These are phyloP conservation scores for Drosophila peninsularis DNA, from an alignment of 2,888 invertebrate genomes.

Conservation along the genomic window DNA sequence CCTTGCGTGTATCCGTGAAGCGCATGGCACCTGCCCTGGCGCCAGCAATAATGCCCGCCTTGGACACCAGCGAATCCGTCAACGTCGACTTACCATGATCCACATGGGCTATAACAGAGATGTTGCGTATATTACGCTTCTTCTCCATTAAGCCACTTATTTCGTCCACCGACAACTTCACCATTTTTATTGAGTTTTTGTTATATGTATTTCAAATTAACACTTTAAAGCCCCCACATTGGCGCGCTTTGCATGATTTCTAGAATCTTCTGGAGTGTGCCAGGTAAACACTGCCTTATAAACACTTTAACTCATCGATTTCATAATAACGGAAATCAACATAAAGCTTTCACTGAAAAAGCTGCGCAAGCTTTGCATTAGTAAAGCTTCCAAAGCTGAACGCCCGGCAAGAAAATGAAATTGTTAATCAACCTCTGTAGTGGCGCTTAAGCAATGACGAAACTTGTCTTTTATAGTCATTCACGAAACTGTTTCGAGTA, in stretches of 20 bases:
- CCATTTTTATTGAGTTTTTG: conserved; percentile 21
- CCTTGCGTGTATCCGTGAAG: conserved; percentile 99
- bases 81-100: conserved; percentile 99
- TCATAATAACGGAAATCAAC: conserved; percentile 29
- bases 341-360: conserved; percentile 7
- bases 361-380: conserved; percentile 14
- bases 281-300: conserved; percentile 25
- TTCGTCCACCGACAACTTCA: conserved; percentile 84
- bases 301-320: conserved; percentile 20
- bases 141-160: conserved; percentile 99
- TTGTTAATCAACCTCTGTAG: conserved; percentile 10
- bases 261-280: background rate
- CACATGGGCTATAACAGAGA: conserved; percentile 99
- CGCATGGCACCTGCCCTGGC: conserved; percentile 99
- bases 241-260: conserved; percentile 14
- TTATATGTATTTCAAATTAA: background rate
- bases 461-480: too few species aligned
- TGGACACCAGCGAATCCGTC: conserved; percentile 98
- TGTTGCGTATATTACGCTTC: conserved; percentile 99
- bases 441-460: too few species aligned
- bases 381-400: conserved; percentile 23
- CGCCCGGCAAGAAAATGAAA: conserved; percentile 11
- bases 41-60: conserved; percentile 99
- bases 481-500: too few species aligned
- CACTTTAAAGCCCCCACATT: conserved; percentile 21